Base-by-base conservation (phyloP, 2,888 invertebrate genomes). In the Sisyra terminalis region DNA sequence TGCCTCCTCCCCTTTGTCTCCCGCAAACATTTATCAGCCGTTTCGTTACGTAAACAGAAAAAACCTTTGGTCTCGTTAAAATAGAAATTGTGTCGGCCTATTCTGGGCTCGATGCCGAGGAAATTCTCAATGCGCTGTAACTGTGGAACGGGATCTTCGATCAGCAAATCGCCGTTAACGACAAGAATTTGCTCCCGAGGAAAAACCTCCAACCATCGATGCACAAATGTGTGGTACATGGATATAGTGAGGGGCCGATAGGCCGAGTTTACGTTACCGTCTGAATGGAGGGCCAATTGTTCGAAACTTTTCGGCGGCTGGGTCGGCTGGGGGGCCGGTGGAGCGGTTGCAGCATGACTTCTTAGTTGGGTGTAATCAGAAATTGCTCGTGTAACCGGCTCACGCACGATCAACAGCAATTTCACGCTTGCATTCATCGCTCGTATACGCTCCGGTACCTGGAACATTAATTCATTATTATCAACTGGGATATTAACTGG, bases 31-130 rank as follows among this genome's bases (percentile, higher is more conserved):
- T 88, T 73, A 71, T 88, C 74, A 51, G 82, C 76, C 49, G 80
- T 81, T 61, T 87, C 82, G 64, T 88, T 78, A 55, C 87, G 69
- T 56, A 87, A 67, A 61, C 96, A 96, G 65, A 86, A 96, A 67
- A 98, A 92, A 46, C 96, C 92, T 63, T 94, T 92, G 11, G 90
- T 92, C 64, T 84, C 82, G 66, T 98, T 96, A 67, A 90, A 97
- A 66, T 93, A 92, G 64, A 97, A 89, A 64, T 92, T 88, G 60
- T 85, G 84, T 53, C 79, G 73, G 43, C 78, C 78, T 49, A 88
- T 79, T 40, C 71, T 66, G 48, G 71, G 68, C 45, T 70, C 69
- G 47, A 89, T 63, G 48, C 83, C 84, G 32, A 94, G 73, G 59
- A 94, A 94, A 46, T 73, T 71, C 63, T 94, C 93, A 52, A 92